phyloP scores from a whole-genome alignment of 2,797 vertebrate genomes.

The Aldrovandia affinis region DNA sequence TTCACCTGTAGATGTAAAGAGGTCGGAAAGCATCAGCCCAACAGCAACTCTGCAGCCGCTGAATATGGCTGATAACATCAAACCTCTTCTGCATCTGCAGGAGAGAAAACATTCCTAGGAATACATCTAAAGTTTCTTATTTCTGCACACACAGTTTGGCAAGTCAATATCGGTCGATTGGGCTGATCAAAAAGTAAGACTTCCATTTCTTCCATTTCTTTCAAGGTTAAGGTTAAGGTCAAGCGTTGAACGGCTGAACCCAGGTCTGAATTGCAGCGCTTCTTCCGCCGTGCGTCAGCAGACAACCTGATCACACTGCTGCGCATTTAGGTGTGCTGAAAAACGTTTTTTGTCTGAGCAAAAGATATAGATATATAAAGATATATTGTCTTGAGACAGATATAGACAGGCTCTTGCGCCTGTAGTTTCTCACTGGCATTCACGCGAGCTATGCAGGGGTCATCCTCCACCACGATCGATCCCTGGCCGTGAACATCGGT shows the following conservation, averaged over 20 bases:
- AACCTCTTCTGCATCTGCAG: background rate
- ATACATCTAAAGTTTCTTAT: background rate
- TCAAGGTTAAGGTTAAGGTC: background rate
- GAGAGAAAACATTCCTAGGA: background rate
- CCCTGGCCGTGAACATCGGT: background rate
- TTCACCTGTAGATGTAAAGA: too few relatives aligned
- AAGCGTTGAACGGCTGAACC: background rate
- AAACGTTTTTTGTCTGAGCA: too few relatives aligned
- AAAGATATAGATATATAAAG: too few relatives aligned
- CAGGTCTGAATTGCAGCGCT: background rate
- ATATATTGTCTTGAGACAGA: background rate
- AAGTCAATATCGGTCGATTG: background rate
- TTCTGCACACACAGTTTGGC: background rate
- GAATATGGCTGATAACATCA: background rate
- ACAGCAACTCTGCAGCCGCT: background rate
- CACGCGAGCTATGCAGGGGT: slow-evolving; percentile 7
- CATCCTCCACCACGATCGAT: slow-evolving; percentile 9
- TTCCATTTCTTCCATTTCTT: background rate
- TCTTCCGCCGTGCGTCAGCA: background rate
- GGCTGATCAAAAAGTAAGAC: background rate
- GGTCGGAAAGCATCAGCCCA: background rate
- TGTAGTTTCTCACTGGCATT: slow-evolving; percentile 7
- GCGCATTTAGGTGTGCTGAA: background rate
- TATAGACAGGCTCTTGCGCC: background rate
- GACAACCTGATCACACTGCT: background rate